phyloP scores from a whole-genome alignment of 2,888 invertebrate species.

The Rhogogaster chlorosoma region DNA sequence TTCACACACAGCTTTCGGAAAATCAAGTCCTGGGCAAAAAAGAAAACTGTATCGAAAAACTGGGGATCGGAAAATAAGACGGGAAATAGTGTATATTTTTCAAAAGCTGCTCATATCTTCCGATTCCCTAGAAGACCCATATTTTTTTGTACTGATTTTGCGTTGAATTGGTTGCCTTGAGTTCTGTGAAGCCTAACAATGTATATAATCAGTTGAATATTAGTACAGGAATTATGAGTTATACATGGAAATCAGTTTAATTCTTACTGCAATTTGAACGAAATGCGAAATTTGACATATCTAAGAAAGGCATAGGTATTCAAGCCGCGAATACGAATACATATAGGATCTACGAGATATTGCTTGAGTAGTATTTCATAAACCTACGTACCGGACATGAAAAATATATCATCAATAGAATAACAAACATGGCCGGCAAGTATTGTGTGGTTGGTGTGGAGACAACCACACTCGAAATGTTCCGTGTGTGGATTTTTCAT shows the following conservation, averaged over 20 bases:
- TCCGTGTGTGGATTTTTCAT: too few relatives aligned
- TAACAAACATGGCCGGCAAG: too few relatives aligned
- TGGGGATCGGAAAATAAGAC: not conserved
- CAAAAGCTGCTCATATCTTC: not conserved
- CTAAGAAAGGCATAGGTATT: not conserved
- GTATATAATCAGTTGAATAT: not conserved
- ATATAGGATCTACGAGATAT: slow-evolving; percentile 26
- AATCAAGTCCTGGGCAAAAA: not conserved
- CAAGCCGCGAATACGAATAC: not conserved
- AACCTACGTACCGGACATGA: not conserved
- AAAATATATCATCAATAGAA: not conserved
- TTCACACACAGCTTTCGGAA: not conserved
- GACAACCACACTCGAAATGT: too few relatives aligned
- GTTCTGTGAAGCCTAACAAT: not conserved
- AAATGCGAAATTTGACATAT: not conserved
- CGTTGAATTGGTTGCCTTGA: not conserved
- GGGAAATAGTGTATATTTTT: not conserved
- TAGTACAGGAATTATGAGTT: not conserved
- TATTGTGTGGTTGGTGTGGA: too few relatives aligned
- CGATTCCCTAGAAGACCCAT: not conserved
- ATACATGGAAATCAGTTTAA: not conserved
- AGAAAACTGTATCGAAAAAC: not conserved
- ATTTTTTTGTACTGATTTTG: not conserved
- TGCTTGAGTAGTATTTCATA: not conserved
- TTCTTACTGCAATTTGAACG: not conserved